Evolutionary conservation across 2,797 vertebrate genomes (phyloP), one percentile per base, ranked within the genome.

Genomic region (Gila robusta): DNA sequence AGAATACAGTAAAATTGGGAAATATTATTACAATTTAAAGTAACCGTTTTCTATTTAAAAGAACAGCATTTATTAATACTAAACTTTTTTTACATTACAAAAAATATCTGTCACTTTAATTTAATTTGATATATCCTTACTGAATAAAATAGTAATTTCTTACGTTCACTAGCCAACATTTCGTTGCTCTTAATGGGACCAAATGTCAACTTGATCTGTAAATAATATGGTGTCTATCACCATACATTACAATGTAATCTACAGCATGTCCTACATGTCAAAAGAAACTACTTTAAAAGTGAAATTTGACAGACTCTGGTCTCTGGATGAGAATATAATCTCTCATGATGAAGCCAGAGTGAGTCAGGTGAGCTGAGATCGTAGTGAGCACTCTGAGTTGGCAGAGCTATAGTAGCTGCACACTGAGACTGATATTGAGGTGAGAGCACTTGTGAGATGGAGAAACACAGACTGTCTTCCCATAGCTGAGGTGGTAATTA

Each of bases 401-500:
- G 28, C 39, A 72, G 11, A 26, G 69, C n/a, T 76, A n/a, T n/a
- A n/a, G 59, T 21, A 72, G 26, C 9, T 1, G 2, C 67, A 73
- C 3, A 23, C 84, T 79, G 77, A 73, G 67, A 80, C 52, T 80
- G 84, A 73, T 79, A 39, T 62, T 71, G 32, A 71, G 47, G 52
- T 59, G 64, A 77, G 62, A 82, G 56, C 79, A 39, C 41, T 78
- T 72, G 67, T 71, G 73, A 82, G 73, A 82, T 44, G 56, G 56
- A 66, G 35, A 74, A 39, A 69, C 73, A 32, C 41, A 59, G 67
- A 12, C 21, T 35, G 32, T 83, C 54, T 72, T 71, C 47, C 17
- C 66, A 85, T 47, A 64, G 72, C 83, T 82, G 72, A 78, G 74
- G 39, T 85, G 76, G 56, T 82, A 77, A 88, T 88, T 85, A 82